A percentile compares a stretch with the other conserved stretches of the same genome.
phyloP scores from a whole-genome alignment of 2,888 invertebrate species.

The Catonia carolina region DNA sequence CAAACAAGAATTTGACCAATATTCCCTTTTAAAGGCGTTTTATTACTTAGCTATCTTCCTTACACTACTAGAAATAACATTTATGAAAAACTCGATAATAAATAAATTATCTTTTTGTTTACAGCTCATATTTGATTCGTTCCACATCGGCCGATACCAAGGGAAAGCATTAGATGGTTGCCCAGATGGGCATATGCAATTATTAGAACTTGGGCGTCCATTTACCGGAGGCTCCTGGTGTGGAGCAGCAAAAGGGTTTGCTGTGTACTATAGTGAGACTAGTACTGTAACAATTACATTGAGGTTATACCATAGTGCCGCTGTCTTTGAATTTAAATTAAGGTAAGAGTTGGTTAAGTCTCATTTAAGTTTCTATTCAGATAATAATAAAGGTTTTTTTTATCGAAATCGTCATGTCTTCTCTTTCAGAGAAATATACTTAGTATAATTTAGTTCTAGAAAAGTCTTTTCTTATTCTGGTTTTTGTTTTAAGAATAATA shows the following conservation, averaged over 20 bases:
- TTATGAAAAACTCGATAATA: no score
- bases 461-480: no score
- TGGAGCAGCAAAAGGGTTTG: conserved; percentile 73
- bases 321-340: conserved; percentile 72
- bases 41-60: no score
- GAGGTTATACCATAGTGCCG: conserved; percentile 49
- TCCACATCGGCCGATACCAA: conserved; percentile 77
- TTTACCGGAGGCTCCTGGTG: conserved; percentile 90
- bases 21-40: no score
- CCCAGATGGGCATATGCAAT: conserved; percentile 81
- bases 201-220: conserved; percentile 77
- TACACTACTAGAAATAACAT: no score
- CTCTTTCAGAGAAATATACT: no score
- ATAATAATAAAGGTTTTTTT: no score
- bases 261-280: conserved; percentile 85
- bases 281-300: conserved; percentile 79
- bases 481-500: no score
- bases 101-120: conserved; percentile 35
- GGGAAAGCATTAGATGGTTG: conserved; percentile 62
- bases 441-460: no score
- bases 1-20: no score
- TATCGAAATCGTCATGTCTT: no score
- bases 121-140: conserved; percentile 78
- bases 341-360: conserved; percentile 40
- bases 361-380: no score